Evolutionary conservation across 2,113 vertebrate species (phyloP).

Genomic region (Tautogolabrus adspersus): DNA sequence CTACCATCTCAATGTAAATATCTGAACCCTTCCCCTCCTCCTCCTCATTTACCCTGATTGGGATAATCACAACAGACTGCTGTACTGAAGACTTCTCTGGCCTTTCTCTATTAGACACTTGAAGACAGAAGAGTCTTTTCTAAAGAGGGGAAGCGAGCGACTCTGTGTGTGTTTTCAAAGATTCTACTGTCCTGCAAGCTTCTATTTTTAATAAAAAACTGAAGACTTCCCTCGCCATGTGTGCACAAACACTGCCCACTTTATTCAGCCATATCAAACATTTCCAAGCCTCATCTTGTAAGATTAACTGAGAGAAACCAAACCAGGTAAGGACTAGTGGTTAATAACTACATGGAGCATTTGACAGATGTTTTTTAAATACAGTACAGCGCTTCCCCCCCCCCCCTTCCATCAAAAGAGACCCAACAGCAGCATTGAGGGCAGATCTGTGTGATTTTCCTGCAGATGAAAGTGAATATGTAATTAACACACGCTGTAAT

Average conservation of each 20-base stretch:
- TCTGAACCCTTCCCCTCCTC: slow-evolving; percentile 11
- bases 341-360: slow-evolving; percentile 35
- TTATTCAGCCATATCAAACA: not conserved
- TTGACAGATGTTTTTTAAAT: slow-evolving; percentile 59
- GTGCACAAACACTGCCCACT: not conserved
- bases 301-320: not conserved
- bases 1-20: slow-evolving; percentile 28
- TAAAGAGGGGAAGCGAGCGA: slow-evolving; percentile 1
- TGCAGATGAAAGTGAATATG: slow-evolving; percentile 93
- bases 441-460: slow-evolving; percentile 54
- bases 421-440: slow-evolving; percentile 45
- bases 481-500: slow-evolving; percentile 95
- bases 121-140: slow-evolving; percentile 18
- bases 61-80: not conserved
- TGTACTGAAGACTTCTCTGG: not conserved
- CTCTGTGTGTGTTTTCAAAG: not conserved
- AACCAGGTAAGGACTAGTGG: slow-evolving; percentile 47
- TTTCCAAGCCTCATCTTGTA: not conserved
- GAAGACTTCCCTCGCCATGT: not conserved
- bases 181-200: too few species aligned
- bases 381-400: slow-evolving; percentile 2
- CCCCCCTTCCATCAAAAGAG: slow-evolving; percentile 43
- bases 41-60: slow-evolving; percentile 21
- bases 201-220: not conserved
- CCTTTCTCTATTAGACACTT: slow-evolving; percentile 26